A percentile compares a stretch with the other conserved stretches of the same genome.
These are phyloP conservation scores for Thaleichthys pacificus DNA, from an alignment of 2,797 vertebrate genomes.

Conservation along the genomic window DNA sequence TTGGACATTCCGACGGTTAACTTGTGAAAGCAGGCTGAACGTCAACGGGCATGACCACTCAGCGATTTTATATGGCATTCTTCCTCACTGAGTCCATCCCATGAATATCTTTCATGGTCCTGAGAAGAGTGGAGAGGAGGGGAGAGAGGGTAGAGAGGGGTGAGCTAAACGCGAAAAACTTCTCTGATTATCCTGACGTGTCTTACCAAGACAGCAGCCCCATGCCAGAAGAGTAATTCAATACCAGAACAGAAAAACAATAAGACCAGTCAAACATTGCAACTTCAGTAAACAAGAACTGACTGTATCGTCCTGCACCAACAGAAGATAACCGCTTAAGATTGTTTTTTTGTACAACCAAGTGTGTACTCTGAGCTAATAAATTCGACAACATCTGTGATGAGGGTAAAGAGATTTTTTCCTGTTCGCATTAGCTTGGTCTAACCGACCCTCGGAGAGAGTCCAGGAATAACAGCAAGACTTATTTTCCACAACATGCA, in stretches of 20 bases:
- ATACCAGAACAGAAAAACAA: slow-evolving; percentile 27
- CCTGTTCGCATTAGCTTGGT: slow-evolving; percentile 36
- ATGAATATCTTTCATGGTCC: slow-evolving; percentile 30
- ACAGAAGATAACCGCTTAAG: slow-evolving; percentile 19
- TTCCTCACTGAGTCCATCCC: slow-evolving; percentile 24
- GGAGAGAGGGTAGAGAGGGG: slow-evolving; percentile 20
- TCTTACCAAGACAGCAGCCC: background rate
- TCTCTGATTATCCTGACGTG: slow-evolving; percentile 23
- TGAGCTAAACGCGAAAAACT: slow-evolving; percentile 23
- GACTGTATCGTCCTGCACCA: slow-evolving; percentile 12
- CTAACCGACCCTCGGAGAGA: slow-evolving; percentile 17
- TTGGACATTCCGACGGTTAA: slow-evolving; percentile 30
- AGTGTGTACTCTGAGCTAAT: slow-evolving; percentile 32
- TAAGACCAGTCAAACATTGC: slow-evolving; percentile 24
- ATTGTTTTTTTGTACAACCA: slow-evolving; percentile 10
- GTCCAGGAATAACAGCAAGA: background rate
- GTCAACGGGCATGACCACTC: slow-evolving; percentile 45
- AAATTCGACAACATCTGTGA: slow-evolving; percentile 40
- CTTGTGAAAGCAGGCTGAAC: slow-evolving; percentile 43
- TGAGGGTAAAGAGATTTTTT: slow-evolving; percentile 29
- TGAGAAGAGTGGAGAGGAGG: slow-evolving; percentile 14
- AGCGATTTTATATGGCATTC: slow-evolving; percentile 44
- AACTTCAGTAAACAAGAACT: slow-evolving; percentile 20
- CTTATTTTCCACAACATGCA: slow-evolving; percentile 15
- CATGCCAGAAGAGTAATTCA: slow-evolving; percentile 27